A percentile compares a stretch with the other conserved stretches of the same genome.
These are phyloP conservation scores for Pocillopora meandrina DNA, from an alignment of 92 coral and sea anemone species.

Conservation along the genomic window DNA sequence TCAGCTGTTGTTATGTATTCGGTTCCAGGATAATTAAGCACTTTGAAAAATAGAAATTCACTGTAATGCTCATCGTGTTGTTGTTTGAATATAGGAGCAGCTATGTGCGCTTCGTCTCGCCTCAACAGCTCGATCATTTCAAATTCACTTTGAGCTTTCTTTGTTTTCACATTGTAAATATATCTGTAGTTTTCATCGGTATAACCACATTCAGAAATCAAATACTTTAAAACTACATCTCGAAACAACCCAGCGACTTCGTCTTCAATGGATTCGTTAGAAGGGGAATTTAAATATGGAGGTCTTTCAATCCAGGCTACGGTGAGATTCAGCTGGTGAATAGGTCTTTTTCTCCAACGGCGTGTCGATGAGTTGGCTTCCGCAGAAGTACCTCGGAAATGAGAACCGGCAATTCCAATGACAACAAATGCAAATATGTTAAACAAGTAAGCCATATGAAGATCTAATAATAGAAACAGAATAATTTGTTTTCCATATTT, in stretches of 20 bases:
- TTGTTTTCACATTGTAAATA: background rate
- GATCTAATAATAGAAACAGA: too few relatives aligned
- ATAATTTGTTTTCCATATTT: too few relatives aligned
- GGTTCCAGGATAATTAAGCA: constrained; percentile 29
- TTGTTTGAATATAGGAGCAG: constrained; percentile 12
- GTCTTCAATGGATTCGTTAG: constrained; percentile 1
- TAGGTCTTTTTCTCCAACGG: too few relatives aligned
- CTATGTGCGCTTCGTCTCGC: constrained; percentile 2
- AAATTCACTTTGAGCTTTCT: constrained; percentile 3
- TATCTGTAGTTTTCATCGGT: fast-evolving
- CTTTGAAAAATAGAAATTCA: constrained; percentile 36
- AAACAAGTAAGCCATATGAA: too few relatives aligned
- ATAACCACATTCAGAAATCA: background rate
- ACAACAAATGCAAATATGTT: too few relatives aligned
- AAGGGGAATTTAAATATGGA: background rate
- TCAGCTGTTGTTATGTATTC: constrained; percentile 14
- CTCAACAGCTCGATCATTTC: constrained; percentile 22
- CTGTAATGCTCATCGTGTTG: background rate
- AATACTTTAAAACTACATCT: background rate
- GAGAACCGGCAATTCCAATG: too few relatives aligned
- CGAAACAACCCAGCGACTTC: background rate
- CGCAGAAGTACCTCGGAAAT: too few relatives aligned
- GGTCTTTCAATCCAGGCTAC: too few relatives aligned
- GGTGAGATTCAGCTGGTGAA: too few relatives aligned
- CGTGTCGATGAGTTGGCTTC: too few relatives aligned